These are phyloP conservation scores for Grammomys dolichurus DNA, from an alignment of 2,113 vertebrate genomes.

Conservation along the genomic window DNA sequence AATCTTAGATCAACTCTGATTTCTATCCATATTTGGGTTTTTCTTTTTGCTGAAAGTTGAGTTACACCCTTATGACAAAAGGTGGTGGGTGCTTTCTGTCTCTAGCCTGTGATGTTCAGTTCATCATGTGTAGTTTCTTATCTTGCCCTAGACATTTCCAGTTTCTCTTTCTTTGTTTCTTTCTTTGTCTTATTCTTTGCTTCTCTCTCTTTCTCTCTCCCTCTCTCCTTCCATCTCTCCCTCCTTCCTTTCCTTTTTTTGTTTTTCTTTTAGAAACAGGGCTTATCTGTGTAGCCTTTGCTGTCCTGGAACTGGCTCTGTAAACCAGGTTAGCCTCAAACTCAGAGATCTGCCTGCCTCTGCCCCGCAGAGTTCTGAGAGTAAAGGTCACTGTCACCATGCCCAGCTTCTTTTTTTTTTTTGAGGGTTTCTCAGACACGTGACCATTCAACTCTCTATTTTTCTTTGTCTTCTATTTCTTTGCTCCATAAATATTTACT, in stretches of 20 bases:
- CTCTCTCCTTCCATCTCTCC: accelerated
- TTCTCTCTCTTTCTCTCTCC: accelerated
- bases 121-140: neutral
- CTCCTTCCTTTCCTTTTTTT: neutral
- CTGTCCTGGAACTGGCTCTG: neutral
- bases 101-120: neutral
- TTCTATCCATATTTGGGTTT: neutral
- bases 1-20: neutral
- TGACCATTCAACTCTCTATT: neutral
- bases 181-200: too few relatives aligned
- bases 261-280: neutral
- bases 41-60: neutral
- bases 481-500: conserved; percentile 51
- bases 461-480: neutral
- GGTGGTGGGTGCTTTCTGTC: neutral
- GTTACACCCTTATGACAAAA: neutral
- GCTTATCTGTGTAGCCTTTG: neutral
- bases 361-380: neutral
- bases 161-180: neutral
- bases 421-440: conserved; percentile 27
- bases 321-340: neutral
- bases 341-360: neutral
- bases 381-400: neutral
- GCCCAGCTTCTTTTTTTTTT: neutral
- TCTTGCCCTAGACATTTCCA: neutral